Evolutionary conservation across 2,113 vertebrate genomes (phyloP).

Genomic region (Protobothrops mucrosquamatus): DNA sequence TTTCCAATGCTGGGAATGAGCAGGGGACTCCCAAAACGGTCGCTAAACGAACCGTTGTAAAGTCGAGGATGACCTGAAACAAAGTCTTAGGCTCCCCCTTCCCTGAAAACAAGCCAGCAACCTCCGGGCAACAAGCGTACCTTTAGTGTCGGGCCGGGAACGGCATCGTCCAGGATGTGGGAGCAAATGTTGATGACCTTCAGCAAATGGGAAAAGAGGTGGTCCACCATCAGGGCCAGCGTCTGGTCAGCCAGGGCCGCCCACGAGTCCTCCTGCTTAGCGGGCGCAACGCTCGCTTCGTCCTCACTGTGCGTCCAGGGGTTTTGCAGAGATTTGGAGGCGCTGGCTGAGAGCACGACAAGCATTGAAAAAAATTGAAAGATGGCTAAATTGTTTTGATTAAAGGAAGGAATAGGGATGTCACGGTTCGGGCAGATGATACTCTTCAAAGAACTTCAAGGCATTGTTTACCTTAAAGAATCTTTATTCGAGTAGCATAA

Average conservation of each 20-base stretch:
- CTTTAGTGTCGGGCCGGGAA: conserved; percentile 90
- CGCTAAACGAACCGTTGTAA: too few species aligned
- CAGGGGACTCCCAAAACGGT: too few species aligned
- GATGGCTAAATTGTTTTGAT: too few species aligned
- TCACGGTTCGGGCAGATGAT: too few species aligned
- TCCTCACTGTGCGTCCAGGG: conserved; percentile 85
- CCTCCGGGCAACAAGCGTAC: conserved; percentile 51
- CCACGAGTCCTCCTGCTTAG: conserved; percentile 90
- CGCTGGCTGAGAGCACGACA: conserved; percentile 75
- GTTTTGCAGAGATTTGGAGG: conserved; percentile 88
- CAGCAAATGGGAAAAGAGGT: conserved; percentile 91
- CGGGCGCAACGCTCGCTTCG: conserved; percentile 68
- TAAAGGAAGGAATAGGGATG: too few species aligned
- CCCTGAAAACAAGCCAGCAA: neutral
- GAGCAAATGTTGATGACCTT: conserved; percentile 95
- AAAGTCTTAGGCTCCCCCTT: neutral
- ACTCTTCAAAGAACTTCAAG: too few species aligned
- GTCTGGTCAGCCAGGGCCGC: conserved; percentile 83
- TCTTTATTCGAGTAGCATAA: too few species aligned
- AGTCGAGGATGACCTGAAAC: neutral
- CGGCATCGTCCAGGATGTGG: conserved; percentile 90
- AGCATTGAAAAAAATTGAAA: neutral
- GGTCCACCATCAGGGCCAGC: conserved; percentile 88
- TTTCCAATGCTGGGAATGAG: too few species aligned
- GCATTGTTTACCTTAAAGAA: too few species aligned